Percentiles rank a stretch among this genome's conserved stretches.
Evolutionary conservation across 2,113 vertebrate species (phyloP).

Genomic region (Engraulis encrasicolus): DNA sequence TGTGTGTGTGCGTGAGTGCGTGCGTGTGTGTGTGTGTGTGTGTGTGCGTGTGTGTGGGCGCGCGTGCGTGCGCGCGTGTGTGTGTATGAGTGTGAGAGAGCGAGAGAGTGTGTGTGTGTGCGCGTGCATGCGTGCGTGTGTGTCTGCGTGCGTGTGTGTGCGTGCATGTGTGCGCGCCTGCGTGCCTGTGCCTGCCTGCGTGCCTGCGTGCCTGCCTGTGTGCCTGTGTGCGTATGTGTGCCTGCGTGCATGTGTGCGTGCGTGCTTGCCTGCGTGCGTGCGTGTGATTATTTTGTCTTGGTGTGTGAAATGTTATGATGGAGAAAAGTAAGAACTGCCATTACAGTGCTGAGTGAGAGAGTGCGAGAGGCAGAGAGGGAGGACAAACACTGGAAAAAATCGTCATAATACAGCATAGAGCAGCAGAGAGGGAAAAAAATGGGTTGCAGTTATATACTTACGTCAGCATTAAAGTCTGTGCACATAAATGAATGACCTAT

Average conservation of each 20-base stretch:
- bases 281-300: background rate
- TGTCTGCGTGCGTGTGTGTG: too few relatives aligned
- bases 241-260: background rate
- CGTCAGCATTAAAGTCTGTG: too few relatives aligned
- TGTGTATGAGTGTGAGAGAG: background rate
- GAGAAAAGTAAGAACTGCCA: background rate
- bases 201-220: background rate
- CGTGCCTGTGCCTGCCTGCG: background rate
- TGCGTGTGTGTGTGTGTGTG: background rate
- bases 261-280: background rate
- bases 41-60: background rate
- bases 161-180: background rate
- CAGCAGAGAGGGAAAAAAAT: background rate
- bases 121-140: background rate
- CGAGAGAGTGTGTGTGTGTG: slow-evolving; percentile 5
- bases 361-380: background rate
- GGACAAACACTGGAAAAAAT: background rate
- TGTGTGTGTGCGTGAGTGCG: background rate
- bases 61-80: background rate
- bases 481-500: too few relatives aligned
- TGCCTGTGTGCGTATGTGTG: background rate
- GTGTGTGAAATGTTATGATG: background rate
- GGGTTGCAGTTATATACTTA: background rate
- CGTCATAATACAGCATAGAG: background rate
- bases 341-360: background rate